Evolutionary conservation across 2,113 vertebrate genomes (phyloP).

Genomic region (Xenopus borealis): DNA sequence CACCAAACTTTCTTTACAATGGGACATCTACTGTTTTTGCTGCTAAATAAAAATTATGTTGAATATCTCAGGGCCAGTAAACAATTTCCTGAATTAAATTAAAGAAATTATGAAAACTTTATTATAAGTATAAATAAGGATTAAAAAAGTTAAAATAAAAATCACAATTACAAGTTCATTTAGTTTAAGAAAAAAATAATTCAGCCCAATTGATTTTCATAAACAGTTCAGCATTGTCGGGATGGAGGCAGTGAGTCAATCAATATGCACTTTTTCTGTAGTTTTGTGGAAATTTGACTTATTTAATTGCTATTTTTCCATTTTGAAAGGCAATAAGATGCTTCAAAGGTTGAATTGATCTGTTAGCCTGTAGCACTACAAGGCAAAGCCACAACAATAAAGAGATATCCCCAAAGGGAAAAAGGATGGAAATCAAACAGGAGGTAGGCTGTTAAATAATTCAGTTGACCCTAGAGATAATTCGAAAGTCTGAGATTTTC

Average conservation of each 20-base stretch:
- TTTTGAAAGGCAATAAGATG: constrained; percentile 64
- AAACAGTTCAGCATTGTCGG: constrained; percentile 71
- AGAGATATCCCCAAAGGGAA: constrained; percentile 53
- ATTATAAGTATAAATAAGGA: too few relatives aligned
- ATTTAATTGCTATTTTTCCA: constrained; percentile 69
- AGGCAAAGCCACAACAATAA: constrained; percentile 64
- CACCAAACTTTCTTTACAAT: too few relatives aligned
- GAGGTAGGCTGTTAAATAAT: constrained; percentile 62
- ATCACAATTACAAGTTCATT: constrained; percentile 50
- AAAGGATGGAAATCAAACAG: constrained; percentile 62
- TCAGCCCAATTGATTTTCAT: constrained; percentile 70
- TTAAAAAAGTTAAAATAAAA: too few relatives aligned
- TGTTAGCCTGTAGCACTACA: constrained; percentile 67
- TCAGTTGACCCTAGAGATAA: constrained; percentile 59
- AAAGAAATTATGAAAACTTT: too few relatives aligned
- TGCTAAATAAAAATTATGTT: too few relatives aligned
- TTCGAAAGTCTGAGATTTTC: constrained; percentile 45
- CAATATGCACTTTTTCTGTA: constrained; percentile 67
- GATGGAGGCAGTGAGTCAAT: constrained; percentile 59
- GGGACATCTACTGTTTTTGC: too few relatives aligned
- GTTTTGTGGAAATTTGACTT: constrained; percentile 60
- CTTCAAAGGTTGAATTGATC: constrained; percentile 72
- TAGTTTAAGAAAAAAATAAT: constrained; percentile 59
- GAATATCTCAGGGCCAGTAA: too few relatives aligned
- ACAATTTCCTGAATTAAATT: too few relatives aligned